Evolutionary conservation across 2,113 vertebrate species (phyloP).

Genomic region (Cacatua alba): DNA sequence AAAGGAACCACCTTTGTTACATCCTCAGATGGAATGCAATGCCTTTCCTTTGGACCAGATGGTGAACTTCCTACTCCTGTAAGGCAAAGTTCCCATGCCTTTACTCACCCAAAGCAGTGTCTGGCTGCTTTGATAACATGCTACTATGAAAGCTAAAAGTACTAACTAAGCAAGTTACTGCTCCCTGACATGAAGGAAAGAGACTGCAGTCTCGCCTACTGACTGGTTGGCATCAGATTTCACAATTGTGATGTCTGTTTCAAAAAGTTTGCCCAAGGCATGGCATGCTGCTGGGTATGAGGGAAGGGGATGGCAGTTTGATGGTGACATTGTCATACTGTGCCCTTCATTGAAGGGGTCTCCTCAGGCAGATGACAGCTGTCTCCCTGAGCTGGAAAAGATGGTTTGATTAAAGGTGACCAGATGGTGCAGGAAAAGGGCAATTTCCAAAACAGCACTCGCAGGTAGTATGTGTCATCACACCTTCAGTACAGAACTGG

Average conservation of each 20-base stretch:
- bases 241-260: neutral
- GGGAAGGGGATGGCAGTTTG: neutral
- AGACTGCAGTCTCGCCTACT: neutral
- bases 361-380: neutral
- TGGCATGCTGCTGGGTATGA: neutral
- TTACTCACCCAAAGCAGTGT: constrained; percentile 7
- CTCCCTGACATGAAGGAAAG: neutral
- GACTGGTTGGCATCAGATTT: neutral
- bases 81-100: constrained; percentile 16
- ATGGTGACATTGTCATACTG: neutral
- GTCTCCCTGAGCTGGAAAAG: neutral
- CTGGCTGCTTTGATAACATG: neutral
- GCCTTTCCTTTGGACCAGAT: neutral
- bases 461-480: neutral
- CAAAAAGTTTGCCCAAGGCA: neutral
- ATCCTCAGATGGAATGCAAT: neutral
- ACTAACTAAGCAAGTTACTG: neutral
- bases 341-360: neutral
- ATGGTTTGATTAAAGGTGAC: neutral
- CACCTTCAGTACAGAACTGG: neutral
- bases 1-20: neutral
- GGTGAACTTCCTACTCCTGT: neutral
- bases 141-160: constrained; percentile 2
- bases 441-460: neutral
- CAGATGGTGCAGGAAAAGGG: neutral